Evolutionary conservation across 2,797 vertebrate genomes (phyloP), one percentile per base, ranked within the genome.

Genomic region (Syncerus caffer): DNA sequence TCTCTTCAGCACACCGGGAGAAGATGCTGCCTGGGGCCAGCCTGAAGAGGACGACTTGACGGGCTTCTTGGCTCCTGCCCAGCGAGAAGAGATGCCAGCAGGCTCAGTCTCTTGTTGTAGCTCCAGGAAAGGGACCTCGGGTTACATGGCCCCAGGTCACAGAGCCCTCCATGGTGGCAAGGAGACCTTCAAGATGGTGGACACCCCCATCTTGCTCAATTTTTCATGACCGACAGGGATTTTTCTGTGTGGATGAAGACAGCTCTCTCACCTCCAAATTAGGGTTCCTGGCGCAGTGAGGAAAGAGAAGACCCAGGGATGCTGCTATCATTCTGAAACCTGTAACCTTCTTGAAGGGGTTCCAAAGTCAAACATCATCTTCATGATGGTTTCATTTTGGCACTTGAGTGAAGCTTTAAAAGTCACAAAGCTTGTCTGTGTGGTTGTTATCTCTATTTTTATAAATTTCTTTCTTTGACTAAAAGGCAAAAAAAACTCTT

Each of bases 361-460:
- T 90, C 25, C 31, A 64, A 31, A 67, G 84, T 84, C 14, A 93
- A 79, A 89, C 38, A 76, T 47, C 53, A 85, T 79, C 88, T 82
- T 80, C 51, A 55, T 1, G 23, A 58, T 25, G 80, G 55, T 25
- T 84, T 74, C 27, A 15, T 27, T 60, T n/a, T 0, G 53, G 55
- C 76, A 84, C 42, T 79, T 42, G 55, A 78, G 58, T 79, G 42
- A 60, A 47, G 25, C 19, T 98, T 95, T 90, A 64, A 82, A 80
- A 97, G 94, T 60, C 95, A 60, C 47, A 95, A 74, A n/a, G 19
- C 7, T 84, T 89, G 93, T 34, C 29, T 34, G 2, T 29, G 53
- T 47, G 86, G 85, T 29, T 90, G 92, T 16, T 92, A 93, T 53
- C 96, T 92, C 58, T 67, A 57, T 92, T 96, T 97, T 93, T 62